Percentiles rank a stretch among this genome's conserved stretches.
phyloP scores from a whole-genome alignment of 1,140 invertebrate genomes.

The Antheraea pernyi region DNA sequence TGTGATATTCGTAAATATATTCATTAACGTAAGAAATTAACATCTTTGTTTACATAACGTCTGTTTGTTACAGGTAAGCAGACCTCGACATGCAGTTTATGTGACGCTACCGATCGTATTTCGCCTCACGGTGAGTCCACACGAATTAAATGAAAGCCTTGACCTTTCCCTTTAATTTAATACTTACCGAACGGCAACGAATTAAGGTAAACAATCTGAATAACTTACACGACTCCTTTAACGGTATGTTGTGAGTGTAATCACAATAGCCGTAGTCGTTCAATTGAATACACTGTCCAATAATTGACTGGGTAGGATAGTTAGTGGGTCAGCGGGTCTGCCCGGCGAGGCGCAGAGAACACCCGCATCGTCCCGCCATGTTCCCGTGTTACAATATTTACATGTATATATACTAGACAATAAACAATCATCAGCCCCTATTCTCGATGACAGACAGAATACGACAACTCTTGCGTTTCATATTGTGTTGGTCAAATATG shows the following conservation, averaged over 20 bases:
- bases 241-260: conserved; percentile 43
- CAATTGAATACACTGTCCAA: conserved; percentile 59
- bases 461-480: no score
- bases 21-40: background rate
- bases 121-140: conserved; percentile 49
- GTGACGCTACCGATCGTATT: conserved; percentile 36
- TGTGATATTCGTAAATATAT: background rate
- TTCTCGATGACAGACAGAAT: background rate
- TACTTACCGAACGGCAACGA: conserved; percentile 22
- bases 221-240: conserved; percentile 26
- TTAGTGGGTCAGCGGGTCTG: conserved; percentile 65
- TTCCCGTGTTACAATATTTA: conserved; percentile 49
- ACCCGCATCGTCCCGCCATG: conserved; percentile 45
- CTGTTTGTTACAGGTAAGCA: conserved; percentile 69
- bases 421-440: conserved; percentile 24
- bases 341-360: conserved; percentile 34
- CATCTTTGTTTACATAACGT: conserved; percentile 1
- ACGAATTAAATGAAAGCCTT: conserved; percentile 21
- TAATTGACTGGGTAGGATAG: conserved; percentile 55
- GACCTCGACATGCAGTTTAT: conserved; percentile 46
- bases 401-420: conserved; percentile 27
- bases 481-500: no score
- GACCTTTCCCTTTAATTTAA: conserved; percentile 24
- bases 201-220: conserved; percentile 25
- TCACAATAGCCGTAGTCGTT: conserved; percentile 60